Conservation (phyloP, 2,888 invertebrate genomes). For the Dasypolia templi region DNA sequence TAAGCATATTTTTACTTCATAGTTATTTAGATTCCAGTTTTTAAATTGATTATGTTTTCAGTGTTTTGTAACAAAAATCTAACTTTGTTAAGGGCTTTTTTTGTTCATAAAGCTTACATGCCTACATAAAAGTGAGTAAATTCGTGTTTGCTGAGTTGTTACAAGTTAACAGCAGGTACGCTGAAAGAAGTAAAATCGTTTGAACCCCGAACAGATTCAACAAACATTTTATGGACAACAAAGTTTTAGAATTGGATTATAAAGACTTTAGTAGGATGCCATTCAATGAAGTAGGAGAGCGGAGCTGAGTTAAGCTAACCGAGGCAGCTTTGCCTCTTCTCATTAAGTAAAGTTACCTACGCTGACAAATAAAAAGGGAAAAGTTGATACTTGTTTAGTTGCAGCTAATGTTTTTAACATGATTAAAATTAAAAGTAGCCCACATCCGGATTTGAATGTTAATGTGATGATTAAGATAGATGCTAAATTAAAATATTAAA, state of each 20-base stretch:
- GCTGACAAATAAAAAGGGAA: constrained; percentile 46
- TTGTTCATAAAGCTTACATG: neutral
- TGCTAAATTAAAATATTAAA: neutral
- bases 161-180: neutral
- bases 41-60: no score
- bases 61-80: no score
- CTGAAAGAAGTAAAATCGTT: constrained; percentile 18
- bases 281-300: neutral
- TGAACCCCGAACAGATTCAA: constrained; percentile 16
- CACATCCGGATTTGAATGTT: neutral
- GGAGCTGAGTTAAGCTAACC: constrained; percentile 15
- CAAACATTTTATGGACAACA: constrained; percentile 18
- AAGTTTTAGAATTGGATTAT: constrained; percentile 36
- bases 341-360: constrained; percentile 24
- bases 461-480: constrained; percentile 11
- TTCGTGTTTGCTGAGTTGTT: constrained; percentile 8
- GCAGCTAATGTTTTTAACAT: constrained; percentile 34
- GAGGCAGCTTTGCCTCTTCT: neutral
- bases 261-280: constrained; percentile 1
- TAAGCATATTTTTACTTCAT: no score
- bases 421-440: constrained; percentile 37
- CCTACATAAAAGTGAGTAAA: neutral
- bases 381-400: constrained; percentile 23
- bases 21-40: no score
- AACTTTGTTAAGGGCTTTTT: neutral